Conservation (phyloP, 2,113 vertebrate genomes). For the Dinomys branickii region DNA sequence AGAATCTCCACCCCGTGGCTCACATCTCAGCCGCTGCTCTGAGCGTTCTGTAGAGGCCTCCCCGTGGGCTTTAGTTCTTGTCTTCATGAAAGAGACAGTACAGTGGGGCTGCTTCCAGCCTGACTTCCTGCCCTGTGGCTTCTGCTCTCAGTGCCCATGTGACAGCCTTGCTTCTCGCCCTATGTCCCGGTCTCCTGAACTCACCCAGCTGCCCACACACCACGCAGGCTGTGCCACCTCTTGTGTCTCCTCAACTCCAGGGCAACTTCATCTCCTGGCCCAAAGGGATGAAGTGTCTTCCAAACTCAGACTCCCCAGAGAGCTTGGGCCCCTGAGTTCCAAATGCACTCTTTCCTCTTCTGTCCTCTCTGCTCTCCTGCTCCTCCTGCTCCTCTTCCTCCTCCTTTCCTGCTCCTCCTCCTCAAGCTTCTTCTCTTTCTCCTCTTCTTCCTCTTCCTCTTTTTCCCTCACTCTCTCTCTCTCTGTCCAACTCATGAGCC, state of each 20-base stretch:
- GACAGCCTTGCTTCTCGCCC: background rate
- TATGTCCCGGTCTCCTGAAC: background rate
- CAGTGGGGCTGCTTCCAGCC: background rate
- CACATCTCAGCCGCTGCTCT: accelerated
- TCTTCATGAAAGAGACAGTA: background rate
- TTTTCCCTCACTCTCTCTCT: background rate
- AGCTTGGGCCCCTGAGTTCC: background rate
- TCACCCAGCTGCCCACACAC: background rate
- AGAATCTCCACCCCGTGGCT: accelerated
- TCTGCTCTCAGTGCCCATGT: background rate
- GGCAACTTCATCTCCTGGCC: background rate
- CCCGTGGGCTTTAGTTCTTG: background rate
- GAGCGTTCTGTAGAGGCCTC: accelerated
- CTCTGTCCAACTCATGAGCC: no score
- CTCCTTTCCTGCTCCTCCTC: background rate
- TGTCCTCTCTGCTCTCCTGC: background rate
- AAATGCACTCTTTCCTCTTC: background rate
- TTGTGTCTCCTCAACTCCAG: background rate
- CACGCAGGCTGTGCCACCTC: background rate
- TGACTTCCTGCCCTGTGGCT: background rate
- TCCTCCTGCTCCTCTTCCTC: background rate
- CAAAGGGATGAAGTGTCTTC: background rate
- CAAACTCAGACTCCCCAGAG: background rate
- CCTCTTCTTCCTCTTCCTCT: background rate
- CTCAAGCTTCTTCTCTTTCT: background rate